phyloP scores from a whole-genome alignment of 2,113 vertebrate genomes.

The Picathartes gymnocephalus region DNA sequence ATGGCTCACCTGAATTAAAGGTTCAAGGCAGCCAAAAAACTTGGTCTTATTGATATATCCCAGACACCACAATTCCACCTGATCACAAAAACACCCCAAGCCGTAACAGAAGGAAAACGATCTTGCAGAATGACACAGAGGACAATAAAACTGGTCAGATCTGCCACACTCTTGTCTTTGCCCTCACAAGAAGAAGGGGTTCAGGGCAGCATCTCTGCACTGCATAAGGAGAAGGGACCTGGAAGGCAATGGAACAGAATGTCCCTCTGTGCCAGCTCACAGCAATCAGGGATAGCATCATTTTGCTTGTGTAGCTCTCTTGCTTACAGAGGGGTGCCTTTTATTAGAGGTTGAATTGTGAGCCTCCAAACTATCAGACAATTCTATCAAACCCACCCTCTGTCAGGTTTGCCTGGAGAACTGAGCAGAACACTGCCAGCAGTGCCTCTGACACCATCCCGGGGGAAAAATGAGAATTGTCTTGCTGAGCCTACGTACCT shows the following conservation, averaged over 20 bases:
- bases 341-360: neutral
- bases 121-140: neutral
- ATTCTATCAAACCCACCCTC: neutral
- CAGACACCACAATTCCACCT: neutral
- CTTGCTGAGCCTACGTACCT: rapidly evolving
- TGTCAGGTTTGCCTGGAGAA: neutral
- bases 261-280: rapidly evolving
- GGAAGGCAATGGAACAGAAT: neutral
- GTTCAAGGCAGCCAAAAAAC: neutral
- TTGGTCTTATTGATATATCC: neutral
- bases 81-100: neutral
- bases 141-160: neutral
- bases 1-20: neutral
- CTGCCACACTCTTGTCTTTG: neutral
- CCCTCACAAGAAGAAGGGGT: neutral
- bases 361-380: neutral
- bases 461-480: neutral
- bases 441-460: neutral
- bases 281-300: rapidly evolving
- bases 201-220: neutral
- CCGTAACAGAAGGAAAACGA: neutral
- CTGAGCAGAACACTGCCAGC: rapidly evolving
- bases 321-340: neutral
- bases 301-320: rapidly evolving
- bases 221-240: neutral